Evolutionary conservation across 2,113 vertebrate genomes (phyloP), one percentile per base, ranked within the genome.

Genomic region (Amazona guildingii): DNA sequence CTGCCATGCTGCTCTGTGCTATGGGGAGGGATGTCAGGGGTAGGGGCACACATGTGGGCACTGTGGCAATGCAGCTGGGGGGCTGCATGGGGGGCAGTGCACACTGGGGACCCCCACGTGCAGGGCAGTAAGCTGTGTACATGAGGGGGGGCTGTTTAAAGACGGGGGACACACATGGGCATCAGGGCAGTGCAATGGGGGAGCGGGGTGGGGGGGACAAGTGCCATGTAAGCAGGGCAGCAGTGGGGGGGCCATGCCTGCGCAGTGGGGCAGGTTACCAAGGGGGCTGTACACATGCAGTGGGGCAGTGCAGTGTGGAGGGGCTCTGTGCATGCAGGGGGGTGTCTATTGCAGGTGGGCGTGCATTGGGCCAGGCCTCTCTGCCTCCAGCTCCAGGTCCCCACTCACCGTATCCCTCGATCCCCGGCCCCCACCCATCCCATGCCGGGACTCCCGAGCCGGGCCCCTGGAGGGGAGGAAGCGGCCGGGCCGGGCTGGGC

Each of bases 371-470:
- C 17, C 52, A 46, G 33, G 54, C 44, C 24, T 43, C 27, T 79
- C 23, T 27, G n/a, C 33, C 11, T 28, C 21, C 31, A 33, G 2
- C 21, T 57, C 35, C 48, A 3, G 24, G 2, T 23, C 79, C 33
- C 10, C 18, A 21, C 62, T 94, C 52, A 49, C 80, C 33, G 8
- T 3, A 33, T 9, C 23, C 24, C 33, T 2, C 2, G 1, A 29
- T 74, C 46, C 78, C 55, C 15, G 54, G 66, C 24, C 48, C 57
- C 44, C 33, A 23, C 23, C 33, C 4, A 5, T 3, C 46, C 1
- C 0, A 25, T 43, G 51, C 35, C 0, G 0, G 13, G 3, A 4
- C 21, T 66, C 74, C 86, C 37, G 0, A 0, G 16, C 33, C 0
- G 27, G 79, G 84, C 78, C 83, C 73, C 74, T 19, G 7, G 0